Percentiles rank a stretch among this genome's conserved stretches.
These are phyloP conservation scores for Pinna nobilis DNA, from an alignment of 1,140 invertebrate species.

Conservation along the genomic window DNA sequence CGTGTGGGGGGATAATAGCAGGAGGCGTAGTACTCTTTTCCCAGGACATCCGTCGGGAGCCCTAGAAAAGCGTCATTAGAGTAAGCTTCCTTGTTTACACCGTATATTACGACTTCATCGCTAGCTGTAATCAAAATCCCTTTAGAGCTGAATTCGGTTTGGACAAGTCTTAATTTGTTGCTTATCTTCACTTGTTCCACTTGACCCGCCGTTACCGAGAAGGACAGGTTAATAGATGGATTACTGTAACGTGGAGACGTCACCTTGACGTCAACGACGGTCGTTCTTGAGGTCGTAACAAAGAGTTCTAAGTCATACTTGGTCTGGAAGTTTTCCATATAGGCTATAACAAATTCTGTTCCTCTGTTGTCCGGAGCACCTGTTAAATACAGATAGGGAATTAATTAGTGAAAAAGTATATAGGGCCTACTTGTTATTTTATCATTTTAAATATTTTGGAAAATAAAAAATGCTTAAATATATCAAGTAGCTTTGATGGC, in stretches of 20 bases:
- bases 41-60: slow-evolving; percentile 56
- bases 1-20: background rate
- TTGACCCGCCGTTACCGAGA: slow-evolving; percentile 27
- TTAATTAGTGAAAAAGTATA: no score
- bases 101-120: slow-evolving; percentile 56
- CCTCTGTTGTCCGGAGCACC: slow-evolving; percentile 39
- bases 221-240: slow-evolving; percentile 2
- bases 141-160: slow-evolving; percentile 10
- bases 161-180: slow-evolving; percentile 13
- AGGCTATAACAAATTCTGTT: slow-evolving; percentile 36
- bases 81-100: slow-evolving; percentile 55
- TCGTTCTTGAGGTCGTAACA: slow-evolving; percentile 53
- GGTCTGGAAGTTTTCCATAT: slow-evolving; percentile 21
- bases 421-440: no score
- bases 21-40: slow-evolving; percentile 12
- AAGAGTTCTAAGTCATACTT: slow-evolving; percentile 44
- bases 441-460: no score
- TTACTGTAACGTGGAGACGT: slow-evolving; percentile 35
- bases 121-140: slow-evolving; percentile 46
- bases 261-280: slow-evolving; percentile 37
- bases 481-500: no score
- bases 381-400: background rate
- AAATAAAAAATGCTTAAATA: no score
- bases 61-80: slow-evolving; percentile 65
- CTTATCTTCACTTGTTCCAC: slow-evolving; percentile 34